Percentiles rank a stretch among this genome's conserved stretches.
These are phyloP conservation scores for Phrynosoma platyrhinos DNA, from an alignment of 2,113 vertebrate genomes.

Conservation along the genomic window DNA sequence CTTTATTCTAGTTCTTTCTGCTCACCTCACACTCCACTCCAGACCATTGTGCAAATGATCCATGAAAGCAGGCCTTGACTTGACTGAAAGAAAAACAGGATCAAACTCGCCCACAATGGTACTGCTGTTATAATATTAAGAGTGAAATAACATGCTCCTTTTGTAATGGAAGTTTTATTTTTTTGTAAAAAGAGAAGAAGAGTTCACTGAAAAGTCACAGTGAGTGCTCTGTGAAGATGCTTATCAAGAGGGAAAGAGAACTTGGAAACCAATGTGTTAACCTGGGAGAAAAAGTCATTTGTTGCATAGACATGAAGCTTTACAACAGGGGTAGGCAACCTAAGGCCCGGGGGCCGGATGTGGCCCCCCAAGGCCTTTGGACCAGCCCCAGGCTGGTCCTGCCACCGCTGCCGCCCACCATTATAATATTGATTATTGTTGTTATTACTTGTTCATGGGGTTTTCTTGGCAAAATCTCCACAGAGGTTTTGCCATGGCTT, in stretches of 20 bases:
- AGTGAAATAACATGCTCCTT: constrained; percentile 25
- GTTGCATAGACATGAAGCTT: constrained; percentile 63
- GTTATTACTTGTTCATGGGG: no score
- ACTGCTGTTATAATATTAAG: constrained; percentile 29
- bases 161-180: constrained; percentile 26
- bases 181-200: constrained; percentile 31
- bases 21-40: neutral
- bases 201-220: constrained; percentile 52
- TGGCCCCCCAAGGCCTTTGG: no score
- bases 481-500: no score
- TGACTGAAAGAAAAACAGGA: constrained; percentile 45
- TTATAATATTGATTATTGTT: no score
- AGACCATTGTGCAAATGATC: constrained; percentile 38
- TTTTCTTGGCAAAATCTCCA: no score
- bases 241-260: constrained; percentile 63
- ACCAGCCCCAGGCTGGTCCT: no score
- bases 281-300: constrained; percentile 68
- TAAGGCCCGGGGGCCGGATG: no score
- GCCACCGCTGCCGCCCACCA: no score
- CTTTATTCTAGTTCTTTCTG: constrained; percentile 24
- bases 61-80: constrained; percentile 40
- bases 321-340: no score
- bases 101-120: constrained; percentile 31
- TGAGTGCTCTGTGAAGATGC: constrained; percentile 54
- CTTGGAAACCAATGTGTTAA: constrained; percentile 56